A percentile compares a stretch with the other conserved stretches of the same genome.
These are phyloP conservation scores for Corapipo altera DNA, from an alignment of 2,113 vertebrate genomes.

Conservation along the genomic window DNA sequence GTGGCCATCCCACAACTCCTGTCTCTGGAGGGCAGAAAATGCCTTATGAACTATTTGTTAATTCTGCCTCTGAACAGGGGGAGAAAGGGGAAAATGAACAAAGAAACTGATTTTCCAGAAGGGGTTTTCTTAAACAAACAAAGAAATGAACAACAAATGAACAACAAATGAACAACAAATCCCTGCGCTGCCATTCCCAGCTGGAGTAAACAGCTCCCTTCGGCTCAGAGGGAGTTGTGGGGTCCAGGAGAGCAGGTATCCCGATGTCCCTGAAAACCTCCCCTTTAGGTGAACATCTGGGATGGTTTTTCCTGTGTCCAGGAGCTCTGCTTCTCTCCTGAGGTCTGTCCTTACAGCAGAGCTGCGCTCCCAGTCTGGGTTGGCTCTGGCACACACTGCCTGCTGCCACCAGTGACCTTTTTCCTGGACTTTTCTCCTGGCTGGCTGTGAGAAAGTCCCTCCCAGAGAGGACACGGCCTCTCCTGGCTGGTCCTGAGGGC, in stretches of 20 bases:
- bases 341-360: neutral
- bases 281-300: fast-evolving
- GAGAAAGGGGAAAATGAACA: neutral
- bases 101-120: neutral
- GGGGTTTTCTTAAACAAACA: neutral
- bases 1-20: fast-evolving
- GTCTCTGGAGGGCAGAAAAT: neutral
- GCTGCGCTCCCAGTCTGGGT: fast-evolving
- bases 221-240: neutral
- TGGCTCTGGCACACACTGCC: fast-evolving
- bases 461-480: neutral
- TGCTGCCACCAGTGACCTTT: neutral
- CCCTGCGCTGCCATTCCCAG: neutral
- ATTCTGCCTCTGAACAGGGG: fast-evolving
- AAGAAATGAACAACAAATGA: no score
- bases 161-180: neutral
- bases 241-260: fast-evolving
- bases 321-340: neutral
- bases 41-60: fast-evolving
- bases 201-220: no score
- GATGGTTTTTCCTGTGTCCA: neutral
- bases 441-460: neutral
- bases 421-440: neutral
- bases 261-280: fast-evolving
- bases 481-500: neutral